Percentiles rank a stretch among this genome's conserved stretches.
Evolutionary conservation across 2,113 vertebrate genomes (phyloP).

Genomic region (Pholis gunnellus): DNA sequence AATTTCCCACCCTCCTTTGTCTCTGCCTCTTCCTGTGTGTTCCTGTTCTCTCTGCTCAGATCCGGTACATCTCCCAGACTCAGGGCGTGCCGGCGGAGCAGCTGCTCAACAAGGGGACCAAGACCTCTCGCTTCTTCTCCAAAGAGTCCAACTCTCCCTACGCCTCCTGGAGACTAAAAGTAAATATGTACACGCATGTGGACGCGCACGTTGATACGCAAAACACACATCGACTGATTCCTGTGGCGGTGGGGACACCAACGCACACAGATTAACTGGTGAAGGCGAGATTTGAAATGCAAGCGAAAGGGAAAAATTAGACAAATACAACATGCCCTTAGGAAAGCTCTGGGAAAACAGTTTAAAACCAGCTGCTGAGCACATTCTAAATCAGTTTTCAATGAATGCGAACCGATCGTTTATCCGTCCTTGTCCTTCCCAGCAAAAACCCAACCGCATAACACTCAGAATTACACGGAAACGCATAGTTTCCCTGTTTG

Average conservation of each 20-base stretch:
- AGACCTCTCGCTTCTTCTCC: conserved; percentile 90
- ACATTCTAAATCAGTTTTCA: conserved; percentile 22
- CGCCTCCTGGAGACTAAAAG: conserved; percentile 96
- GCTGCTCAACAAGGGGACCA: conserved; percentile 95
- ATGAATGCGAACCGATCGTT: conserved; percentile 25
- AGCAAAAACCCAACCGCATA: background rate
- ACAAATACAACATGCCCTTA: conserved; percentile 13
- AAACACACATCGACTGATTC: background rate
- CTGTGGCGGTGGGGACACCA: too few relatives aligned
- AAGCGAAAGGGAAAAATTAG: conserved; percentile 22
- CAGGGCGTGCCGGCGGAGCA: conserved; percentile 95
- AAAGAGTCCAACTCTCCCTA: conserved; percentile 92
- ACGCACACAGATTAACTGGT: background rate
- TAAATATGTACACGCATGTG: conserved; percentile 38
- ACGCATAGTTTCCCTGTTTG: background rate
- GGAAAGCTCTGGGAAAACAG: conserved; percentile 35
- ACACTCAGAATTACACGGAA: background rate
- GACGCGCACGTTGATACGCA: background rate
- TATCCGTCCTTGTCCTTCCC: background rate
- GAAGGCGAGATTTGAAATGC: background rate
- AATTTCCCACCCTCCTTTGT: background rate
- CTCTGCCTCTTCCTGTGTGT: background rate
- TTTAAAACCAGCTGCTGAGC: conserved; percentile 31
- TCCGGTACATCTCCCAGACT: conserved; percentile 99
- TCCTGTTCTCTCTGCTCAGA: conserved; percentile 79